Percentiles rank a stretch among this genome's conserved stretches.
These are phyloP conservation scores for Synergus japonicus DNA, from an alignment of 2,888 invertebrate species.

Conservation along the genomic window DNA sequence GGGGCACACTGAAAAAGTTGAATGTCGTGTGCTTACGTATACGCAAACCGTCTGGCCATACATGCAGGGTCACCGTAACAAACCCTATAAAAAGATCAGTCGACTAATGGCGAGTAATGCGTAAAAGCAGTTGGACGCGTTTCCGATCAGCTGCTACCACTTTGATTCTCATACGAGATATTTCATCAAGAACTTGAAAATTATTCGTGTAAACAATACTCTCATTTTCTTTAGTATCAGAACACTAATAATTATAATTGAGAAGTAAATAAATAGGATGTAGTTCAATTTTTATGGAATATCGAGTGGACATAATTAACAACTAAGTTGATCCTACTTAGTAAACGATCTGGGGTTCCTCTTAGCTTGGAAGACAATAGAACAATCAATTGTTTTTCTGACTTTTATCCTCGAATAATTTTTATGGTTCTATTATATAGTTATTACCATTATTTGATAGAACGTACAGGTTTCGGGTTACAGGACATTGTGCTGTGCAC, in stretches of 20 bases:
- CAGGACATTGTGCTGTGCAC: conserved; percentile 53
- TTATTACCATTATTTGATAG: conserved; percentile 59
- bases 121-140: conserved; percentile 42
- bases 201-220: no score
- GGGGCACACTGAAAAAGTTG: conserved; percentile 40
- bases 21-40: conserved; percentile 26
- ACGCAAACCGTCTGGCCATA: conserved; percentile 28
- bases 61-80: conserved; percentile 44
- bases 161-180: not conserved
- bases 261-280: not conserved
- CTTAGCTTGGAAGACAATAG: conserved; percentile 2
- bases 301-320: not conserved
- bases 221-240: not conserved
- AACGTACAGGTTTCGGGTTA: conserved; percentile 59
- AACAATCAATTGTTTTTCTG: conserved; percentile 66
- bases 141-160: conserved; percentile 51
- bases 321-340: not conserved
- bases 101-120: conserved; percentile 38
- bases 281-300: not conserved
- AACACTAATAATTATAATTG: not conserved
- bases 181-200: not conserved
- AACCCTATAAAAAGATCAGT: conserved; percentile 44
- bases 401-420: conserved; percentile 63
- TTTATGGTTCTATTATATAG: conserved; percentile 44
- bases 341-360: not conserved